Base-by-base conservation (phyloP, 2,888 invertebrate species). In the Nemotelus pantherinus region DNA sequence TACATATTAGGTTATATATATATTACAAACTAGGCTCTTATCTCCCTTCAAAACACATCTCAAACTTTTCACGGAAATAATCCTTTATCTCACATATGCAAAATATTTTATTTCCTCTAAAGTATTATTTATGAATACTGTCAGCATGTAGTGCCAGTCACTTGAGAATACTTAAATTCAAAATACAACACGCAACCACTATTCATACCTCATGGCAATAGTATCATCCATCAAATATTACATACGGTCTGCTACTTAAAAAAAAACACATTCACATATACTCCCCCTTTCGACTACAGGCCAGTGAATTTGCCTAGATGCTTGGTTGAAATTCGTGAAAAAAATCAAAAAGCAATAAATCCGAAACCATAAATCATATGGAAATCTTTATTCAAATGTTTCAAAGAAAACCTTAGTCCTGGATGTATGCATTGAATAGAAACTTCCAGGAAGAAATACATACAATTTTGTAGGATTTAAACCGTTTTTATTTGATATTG, bases 311-410 rank as follows among this genome's bases (percentile, higher is more conserved):
- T 25, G 25, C 25, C 25, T 25, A 1, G 25, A 25, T 25, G 25
- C 25, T 25, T 25, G 25, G 25, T 25, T 25, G 25, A 65, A 65
- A 47, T 71, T n/a, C 43, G 71, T 41, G 71, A 53, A 71, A 58
- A 68, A 72, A 60, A 74, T 60, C 74, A 47, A 74, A 70, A 74
- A 60, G 74, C 74, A 60, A 74, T 78, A 79, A 76, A 77, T 72
- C 77, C 67, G 64, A 53, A 77, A 65, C 77, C 79, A 79, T 79
- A 79, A 78, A 79, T 79, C 79, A 79, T 74, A 72, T 74, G 68
- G 72, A 79, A 79, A 79, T 79, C 79, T 79, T 79, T 79, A 79
- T 79, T 79, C 79, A 79, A 79, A 79, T 79, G 72, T 76, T 25
- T 53, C 7, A 44, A 63, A 78, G 68, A 79, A 76, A 50, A 44